Evolutionary conservation across 2,888 invertebrate genomes (phyloP).

Genomic region (Drosophila bunnanda): DNA sequence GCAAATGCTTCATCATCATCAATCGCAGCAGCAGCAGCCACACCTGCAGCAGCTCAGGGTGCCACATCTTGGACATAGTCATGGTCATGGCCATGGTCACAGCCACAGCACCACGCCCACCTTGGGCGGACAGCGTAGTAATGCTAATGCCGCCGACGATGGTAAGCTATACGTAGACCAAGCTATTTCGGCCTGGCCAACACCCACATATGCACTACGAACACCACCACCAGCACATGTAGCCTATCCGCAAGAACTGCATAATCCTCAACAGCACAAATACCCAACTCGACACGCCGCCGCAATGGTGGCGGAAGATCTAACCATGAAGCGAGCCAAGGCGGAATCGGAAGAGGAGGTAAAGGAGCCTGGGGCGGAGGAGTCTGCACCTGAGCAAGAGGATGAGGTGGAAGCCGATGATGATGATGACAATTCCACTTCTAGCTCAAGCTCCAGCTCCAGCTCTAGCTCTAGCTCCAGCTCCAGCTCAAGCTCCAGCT

Average conservation of each 20-base stretch:
- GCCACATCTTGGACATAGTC: conserved; percentile 46
- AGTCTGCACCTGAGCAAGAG: conserved; percentile 13
- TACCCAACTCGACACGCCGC: conserved; percentile 57
- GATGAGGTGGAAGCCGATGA: conserved; percentile 12
- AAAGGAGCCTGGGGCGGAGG: neutral
- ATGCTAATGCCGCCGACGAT: conserved; percentile 60
- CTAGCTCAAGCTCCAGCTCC: conserved; percentile 31
- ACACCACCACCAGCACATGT: conserved; percentile 51
- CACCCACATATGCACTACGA: conserved; percentile 48
- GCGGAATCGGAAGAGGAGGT: conserved; percentile 12
- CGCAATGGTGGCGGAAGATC: conserved; percentile 70
- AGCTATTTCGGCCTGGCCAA: conserved; percentile 32
- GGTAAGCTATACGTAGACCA: conserved; percentile 70
- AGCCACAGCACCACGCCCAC: conserved; percentile 63
- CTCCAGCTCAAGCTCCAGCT: conserved; percentile 24
- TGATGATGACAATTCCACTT: conserved; percentile 22
- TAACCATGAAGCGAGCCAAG: conserved; percentile 56
- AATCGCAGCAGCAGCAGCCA: conserved; percentile 45
- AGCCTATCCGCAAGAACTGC: conserved; percentile 25
- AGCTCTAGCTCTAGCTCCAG: conserved; percentile 30
- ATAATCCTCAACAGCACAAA: conserved; percentile 28
- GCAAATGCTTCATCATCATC: conserved; percentile 47
- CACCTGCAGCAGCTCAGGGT: conserved; percentile 43
- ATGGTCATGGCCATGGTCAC: conserved; percentile 26
- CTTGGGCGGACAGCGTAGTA: conserved; percentile 55